Conservation (phyloP, 1,140 invertebrate species). For the Drosophila baimaii region DNA sequence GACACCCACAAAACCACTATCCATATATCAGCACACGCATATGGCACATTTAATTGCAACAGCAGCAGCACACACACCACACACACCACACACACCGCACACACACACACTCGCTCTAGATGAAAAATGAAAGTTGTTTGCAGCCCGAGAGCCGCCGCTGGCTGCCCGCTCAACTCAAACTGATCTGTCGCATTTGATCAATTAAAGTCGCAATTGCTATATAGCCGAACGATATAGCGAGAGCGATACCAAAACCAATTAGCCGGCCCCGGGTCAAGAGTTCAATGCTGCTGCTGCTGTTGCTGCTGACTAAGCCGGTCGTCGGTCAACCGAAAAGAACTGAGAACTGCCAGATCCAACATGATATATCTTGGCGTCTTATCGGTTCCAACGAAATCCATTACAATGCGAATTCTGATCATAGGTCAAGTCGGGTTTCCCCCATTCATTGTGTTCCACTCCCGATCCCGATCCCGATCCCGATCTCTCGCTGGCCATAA, state of each 20-base stretch:
- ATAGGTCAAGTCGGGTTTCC: constrained; percentile 42
- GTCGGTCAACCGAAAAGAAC: constrained; percentile 9
- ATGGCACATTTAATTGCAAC: constrained; percentile 78
- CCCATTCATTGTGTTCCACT: constrained; percentile 37
- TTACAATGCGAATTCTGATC: constrained; percentile 55
- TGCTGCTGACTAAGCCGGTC: constrained; percentile 52
- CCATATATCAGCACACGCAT: constrained; percentile 46
- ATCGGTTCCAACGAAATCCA: constrained; percentile 43
- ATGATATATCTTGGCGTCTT: constrained; percentile 22
- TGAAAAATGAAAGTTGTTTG: constrained; percentile 81
- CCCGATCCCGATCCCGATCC: constrained; percentile 10
- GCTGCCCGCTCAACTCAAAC: constrained; percentile 6
- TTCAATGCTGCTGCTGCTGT: constrained; percentile 73
- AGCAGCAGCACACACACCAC: constrained; percentile 27
- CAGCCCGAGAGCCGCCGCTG: constrained; percentile 40
- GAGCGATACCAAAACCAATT: constrained; percentile 65
- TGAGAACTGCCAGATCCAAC: constrained; percentile 10
- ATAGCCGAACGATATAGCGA: constrained; percentile 54
- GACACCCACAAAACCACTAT: constrained; percentile 74
- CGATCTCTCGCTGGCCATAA: constrained; percentile 38
- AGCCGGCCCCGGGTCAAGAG: constrained; percentile 70
- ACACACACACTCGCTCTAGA: constrained; percentile 45
- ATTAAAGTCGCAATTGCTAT: constrained; percentile 73
- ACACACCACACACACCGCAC: constrained; percentile 16
- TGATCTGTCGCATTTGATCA: constrained; percentile 72